phyloP scores from a whole-genome alignment of 1,140 invertebrate genomes.

The Aphelinus atriplicis region DNA sequence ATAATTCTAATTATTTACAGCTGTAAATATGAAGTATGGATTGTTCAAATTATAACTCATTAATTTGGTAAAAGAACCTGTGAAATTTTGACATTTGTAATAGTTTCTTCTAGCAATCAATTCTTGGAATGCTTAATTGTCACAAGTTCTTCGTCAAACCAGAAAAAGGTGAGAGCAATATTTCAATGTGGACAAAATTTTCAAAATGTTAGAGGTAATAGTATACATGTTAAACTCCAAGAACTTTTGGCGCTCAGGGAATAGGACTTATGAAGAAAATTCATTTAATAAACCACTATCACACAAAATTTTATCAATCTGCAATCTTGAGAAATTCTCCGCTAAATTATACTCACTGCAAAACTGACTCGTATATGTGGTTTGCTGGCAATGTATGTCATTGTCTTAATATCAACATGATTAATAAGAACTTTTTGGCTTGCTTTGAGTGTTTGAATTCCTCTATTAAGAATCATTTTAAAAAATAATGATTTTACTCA shows the following conservation, averaged over 20 bases:
- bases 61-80: not conserved
- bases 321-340: not conserved
- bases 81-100: not conserved
- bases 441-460: not conserved
- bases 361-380: not conserved
- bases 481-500: not conserved
- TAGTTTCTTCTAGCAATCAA: not conserved
- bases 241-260: not conserved
- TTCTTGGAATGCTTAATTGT: not conserved
- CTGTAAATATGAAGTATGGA: not conserved
- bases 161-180: too few relatives aligned
- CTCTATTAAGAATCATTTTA: not conserved
- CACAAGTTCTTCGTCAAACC: too few relatives aligned
- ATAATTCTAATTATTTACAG: constrained; percentile 9
- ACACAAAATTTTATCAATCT: not conserved
- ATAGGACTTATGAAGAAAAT: not conserved
- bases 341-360: not conserved
- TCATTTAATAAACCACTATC: not conserved
- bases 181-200: too few relatives aligned
- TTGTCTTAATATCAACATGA: not conserved
- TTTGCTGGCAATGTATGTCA: not conserved
- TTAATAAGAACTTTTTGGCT: not conserved
- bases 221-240: not conserved
- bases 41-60: not conserved
- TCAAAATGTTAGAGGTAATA: not conserved